Evolutionary conservation across 1,140 invertebrate genomes (phyloP).

Genomic region (Aphidius ervi): DNA sequence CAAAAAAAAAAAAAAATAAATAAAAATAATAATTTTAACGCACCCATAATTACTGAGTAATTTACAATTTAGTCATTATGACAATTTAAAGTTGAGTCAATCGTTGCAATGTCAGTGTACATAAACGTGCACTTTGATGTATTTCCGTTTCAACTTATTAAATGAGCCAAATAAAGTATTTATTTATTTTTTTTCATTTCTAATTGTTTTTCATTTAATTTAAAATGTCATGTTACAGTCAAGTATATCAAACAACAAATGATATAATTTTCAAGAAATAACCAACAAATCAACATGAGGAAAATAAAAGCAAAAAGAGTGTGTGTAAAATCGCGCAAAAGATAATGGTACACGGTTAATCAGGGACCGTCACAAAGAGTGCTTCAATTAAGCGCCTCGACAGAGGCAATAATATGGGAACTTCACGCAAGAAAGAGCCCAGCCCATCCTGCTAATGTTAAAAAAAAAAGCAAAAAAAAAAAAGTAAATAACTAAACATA

Average conservation of each 20-base stretch:
- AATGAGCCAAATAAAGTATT: conserved; percentile 18
- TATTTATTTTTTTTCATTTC: not conserved
- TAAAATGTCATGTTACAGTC: too few species aligned
- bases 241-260: too few species aligned
- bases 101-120: too few species aligned
- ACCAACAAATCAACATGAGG: too few species aligned
- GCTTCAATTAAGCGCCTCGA: conserved; percentile 25
- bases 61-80: too few species aligned
- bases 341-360: conserved; percentile 20
- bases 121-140: too few species aligned
- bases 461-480: conserved; percentile 16
- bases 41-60: too few species aligned
- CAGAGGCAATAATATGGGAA: conserved; percentile 25
- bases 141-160: not conserved
- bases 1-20: too few species aligned
- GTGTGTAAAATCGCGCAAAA: not conserved
- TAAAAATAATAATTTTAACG: too few species aligned
- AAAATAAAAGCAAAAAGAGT: too few species aligned
- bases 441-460: conserved; percentile 26
- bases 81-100: too few species aligned
- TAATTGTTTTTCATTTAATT: conserved; percentile 15
- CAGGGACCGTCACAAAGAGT: conserved; percentile 28
- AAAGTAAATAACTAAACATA: conserved; percentile 21
- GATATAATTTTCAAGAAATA: too few species aligned
- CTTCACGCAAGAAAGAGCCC: conserved; percentile 26